Evolutionary conservation across 2,113 vertebrate species (phyloP), one percentile per base, ranked within the genome.

Genomic region (Scartelaos histophorus): DNA sequence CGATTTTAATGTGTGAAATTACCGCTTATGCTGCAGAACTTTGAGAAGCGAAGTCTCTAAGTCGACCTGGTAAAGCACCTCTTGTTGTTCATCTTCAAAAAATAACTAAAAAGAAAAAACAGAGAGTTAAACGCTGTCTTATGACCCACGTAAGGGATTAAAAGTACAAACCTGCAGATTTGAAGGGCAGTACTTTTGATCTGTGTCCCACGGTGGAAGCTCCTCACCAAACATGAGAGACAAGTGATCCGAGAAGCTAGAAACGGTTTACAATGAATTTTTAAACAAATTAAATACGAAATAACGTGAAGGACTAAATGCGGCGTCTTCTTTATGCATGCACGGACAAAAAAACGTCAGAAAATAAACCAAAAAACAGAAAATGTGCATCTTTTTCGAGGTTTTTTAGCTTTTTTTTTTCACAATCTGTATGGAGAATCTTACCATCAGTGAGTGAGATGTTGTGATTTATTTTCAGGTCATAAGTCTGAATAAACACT

Each of bases 181-280:
- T 72, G 88, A 84, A 12, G 94, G 91, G 51, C 81, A 79, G 75
- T 99, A 99, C 83, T 98, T 99, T 75, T 85, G 92, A 69, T 98
- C 95, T 2, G 73, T 54, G 82, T 99, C 98, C 98, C 98, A 99
- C 0, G 96, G 92, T 13, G 98, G 97, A 29, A 88, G 91, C 66
- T 94, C 93, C 82, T 97, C 95, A 85, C 91, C 94, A 94, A 99
- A 99, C 96, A 99, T 98, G 73, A 95, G 92, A 22, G 49, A 82
- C 75, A 99, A 89, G 85, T 99, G 97, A 89, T 98, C 96, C 70
- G 93, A 86, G 87, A 98, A 97, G 82, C 98, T 98, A 86, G 65
- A 22, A 73, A 6, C 3, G 29, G 16, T 3, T 19, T 5, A 51
- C 38, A 43, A 29, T 29, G 29, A 2, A 29, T 29, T 11, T 43